phyloP scores from a whole-genome alignment of 2,888 invertebrate genomes.

The Anoplius nigerrimus region DNA sequence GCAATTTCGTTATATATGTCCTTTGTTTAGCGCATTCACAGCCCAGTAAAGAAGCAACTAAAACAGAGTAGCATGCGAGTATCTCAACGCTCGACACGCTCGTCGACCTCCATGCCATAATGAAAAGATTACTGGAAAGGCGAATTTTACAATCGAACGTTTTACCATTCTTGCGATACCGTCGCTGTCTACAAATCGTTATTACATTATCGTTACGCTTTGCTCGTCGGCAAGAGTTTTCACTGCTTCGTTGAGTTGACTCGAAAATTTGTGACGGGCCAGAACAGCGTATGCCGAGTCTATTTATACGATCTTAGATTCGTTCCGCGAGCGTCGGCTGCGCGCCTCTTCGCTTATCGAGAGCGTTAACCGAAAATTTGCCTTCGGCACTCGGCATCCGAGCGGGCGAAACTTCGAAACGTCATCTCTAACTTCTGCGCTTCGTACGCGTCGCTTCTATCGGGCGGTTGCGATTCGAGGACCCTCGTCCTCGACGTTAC shows the following conservation, averaged over 20 bases:
- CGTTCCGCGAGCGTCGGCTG: not conserved
- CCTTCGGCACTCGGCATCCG: too few relatives aligned
- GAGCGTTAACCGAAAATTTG: too few relatives aligned
- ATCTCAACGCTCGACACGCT: conserved; percentile 19
- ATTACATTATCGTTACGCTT: not conserved
- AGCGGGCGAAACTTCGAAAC: too few relatives aligned
- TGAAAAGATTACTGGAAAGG: conserved; percentile 2
- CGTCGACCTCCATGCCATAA: conserved; percentile 1
- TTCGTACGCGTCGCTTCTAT: too few relatives aligned
- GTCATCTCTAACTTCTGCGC: too few relatives aligned
- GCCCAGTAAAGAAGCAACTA: conserved; percentile 50
- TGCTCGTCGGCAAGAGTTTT: conserved; percentile 10
- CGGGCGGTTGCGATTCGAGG: too few relatives aligned
- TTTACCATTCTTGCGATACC: conserved; percentile 12
- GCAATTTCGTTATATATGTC: not conserved
- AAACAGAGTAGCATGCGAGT: conserved; percentile 44
- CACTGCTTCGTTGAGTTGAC: conserved; percentile 6
- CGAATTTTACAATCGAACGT: not conserved
- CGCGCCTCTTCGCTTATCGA: too few relatives aligned
- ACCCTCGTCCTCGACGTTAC: too few relatives aligned
- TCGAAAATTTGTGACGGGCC: conserved; percentile 1
- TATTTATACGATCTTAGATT: conserved; percentile 48
- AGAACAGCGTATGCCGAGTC: conserved; percentile 51
- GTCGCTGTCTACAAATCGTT: not conserved
- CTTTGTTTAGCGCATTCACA: conserved; percentile 41